Percentiles rank a stretch among this genome's conserved stretches.
Conservation (phyloP, 2,797 vertebrate species). For the Oryzias sinensis region DNA sequence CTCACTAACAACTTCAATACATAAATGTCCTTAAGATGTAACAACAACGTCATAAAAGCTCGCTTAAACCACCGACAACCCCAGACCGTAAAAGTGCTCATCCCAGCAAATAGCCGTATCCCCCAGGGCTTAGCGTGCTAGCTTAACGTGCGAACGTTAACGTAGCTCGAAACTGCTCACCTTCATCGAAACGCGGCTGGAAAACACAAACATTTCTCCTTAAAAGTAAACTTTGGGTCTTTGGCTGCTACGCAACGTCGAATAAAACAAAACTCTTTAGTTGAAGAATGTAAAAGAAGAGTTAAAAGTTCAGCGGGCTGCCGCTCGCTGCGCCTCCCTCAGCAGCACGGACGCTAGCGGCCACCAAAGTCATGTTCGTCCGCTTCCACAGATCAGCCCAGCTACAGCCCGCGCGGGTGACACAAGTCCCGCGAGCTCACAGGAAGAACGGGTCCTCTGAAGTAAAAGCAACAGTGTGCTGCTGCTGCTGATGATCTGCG, state of each 20-base stretch:
- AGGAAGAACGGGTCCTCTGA: slow-evolving; percentile 1
- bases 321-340: slow-evolving; percentile 29
- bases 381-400: slow-evolving; percentile 14
- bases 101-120: slow-evolving; percentile 55
- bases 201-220: slow-evolving; percentile 18
- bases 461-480: slow-evolving; percentile 40
- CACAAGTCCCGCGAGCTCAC: slow-evolving; percentile 53
- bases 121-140: slow-evolving; percentile 46
- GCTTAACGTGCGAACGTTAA: slow-evolving; percentile 51
- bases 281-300: slow-evolving; percentile 43
- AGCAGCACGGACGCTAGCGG: slow-evolving; percentile 12
- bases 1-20: not conserved
- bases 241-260: slow-evolving; percentile 37
- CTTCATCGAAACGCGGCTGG: slow-evolving; percentile 38
- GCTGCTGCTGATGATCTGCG: slow-evolving; percentile 36
- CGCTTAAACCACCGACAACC: not conserved
- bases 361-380: slow-evolving; percentile 1
- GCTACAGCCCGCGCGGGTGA: slow-evolving; percentile 40
- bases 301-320: slow-evolving; percentile 53
- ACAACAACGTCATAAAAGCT: not conserved
- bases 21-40: no score
- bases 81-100: slow-evolving; percentile 3
- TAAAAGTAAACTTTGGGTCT: not conserved
- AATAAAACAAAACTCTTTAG: slow-evolving; percentile 43
- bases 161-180: slow-evolving; percentile 46